Evolutionary conservation across 2,113 vertebrate genomes (phyloP).

Genomic region (Hystrix cristata): DNA sequence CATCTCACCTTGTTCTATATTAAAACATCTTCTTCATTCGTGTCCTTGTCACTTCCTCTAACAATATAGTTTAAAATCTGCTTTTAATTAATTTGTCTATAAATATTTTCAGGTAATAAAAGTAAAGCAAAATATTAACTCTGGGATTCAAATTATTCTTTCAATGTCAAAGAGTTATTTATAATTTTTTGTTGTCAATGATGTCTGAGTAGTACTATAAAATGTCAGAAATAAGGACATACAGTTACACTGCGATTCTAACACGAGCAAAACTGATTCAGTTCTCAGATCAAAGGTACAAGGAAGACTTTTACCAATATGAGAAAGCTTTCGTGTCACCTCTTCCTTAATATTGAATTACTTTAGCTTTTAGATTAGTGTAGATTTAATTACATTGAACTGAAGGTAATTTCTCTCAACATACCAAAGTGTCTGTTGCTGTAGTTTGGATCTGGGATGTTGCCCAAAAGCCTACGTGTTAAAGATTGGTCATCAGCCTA

Average conservation of each 20-base stretch:
- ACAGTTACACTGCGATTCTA: background rate
- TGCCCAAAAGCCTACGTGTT: background rate
- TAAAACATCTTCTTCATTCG: constrained; percentile 46
- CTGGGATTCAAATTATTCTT: background rate
- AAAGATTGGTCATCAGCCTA: background rate
- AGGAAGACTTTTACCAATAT: background rate
- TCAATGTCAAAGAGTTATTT: background rate
- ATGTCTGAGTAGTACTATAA: background rate
- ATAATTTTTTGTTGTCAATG: background rate
- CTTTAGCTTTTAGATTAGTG: background rate
- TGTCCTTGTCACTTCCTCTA: constrained; percentile 21
- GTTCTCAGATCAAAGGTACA: background rate
- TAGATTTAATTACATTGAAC: constrained; percentile 3
- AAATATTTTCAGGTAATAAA: constrained; percentile 39
- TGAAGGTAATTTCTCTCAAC: background rate
- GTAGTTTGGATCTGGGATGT: background rate
- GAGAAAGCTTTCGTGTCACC: background rate
- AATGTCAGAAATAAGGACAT: background rate
- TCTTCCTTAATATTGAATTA: background rate
- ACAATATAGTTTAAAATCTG: constrained; percentile 27
- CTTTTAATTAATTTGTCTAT: constrained; percentile 1
- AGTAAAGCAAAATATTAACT: constrained; percentile 46
- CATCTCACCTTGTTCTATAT: background rate
- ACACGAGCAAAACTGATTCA: background rate
- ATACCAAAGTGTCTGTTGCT: background rate